Conservation (phyloP, 1,140 invertebrate genomes). For the Eumeta japonica region DNA sequence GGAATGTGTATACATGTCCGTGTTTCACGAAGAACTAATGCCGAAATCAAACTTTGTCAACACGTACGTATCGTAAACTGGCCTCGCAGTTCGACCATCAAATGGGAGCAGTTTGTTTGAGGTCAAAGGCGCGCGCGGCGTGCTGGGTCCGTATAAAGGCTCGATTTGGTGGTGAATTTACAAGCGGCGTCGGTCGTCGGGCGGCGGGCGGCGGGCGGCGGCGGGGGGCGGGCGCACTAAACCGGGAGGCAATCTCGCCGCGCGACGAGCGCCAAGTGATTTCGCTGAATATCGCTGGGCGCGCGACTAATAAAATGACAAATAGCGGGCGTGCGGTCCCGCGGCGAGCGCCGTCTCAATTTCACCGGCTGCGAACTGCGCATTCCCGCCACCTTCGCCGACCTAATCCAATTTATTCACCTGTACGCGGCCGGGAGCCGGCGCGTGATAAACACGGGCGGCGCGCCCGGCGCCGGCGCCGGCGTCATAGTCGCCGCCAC, state of each 20-base stretch:
- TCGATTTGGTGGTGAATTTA: slow-evolving; percentile 50
- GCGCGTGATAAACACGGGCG: slow-evolving; percentile 1
- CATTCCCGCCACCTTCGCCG: neutral
- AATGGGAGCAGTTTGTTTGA: slow-evolving; percentile 29
- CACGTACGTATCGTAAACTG: neutral
- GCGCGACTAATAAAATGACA: slow-evolving; percentile 54
- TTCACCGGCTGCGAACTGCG: slow-evolving; percentile 1
- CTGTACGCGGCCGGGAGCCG: neutral
- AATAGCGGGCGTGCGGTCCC: slow-evolving; percentile 29
- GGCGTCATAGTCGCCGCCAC: no score
- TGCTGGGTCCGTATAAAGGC: slow-evolving; percentile 43
- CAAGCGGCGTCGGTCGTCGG: slow-evolving; percentile 38
- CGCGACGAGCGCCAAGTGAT: slow-evolving; percentile 38
- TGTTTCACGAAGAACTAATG: neutral
- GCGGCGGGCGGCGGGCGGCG: slow-evolving; percentile 31
- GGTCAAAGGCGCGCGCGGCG: slow-evolving; percentile 29
- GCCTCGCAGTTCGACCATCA: no score
- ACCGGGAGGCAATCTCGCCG: slow-evolving; percentile 49
- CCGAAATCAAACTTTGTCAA: neutral
- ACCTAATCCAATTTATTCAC: slow-evolving; percentile 7
- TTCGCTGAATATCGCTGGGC: slow-evolving; percentile 48
- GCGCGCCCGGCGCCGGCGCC: no score
- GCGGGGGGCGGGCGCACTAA: slow-evolving; percentile 39
- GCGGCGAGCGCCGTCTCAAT: slow-evolving; percentile 8
- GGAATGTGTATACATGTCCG: neutral